These are phyloP conservation scores for Puffinus mauretanicus DNA, from an alignment of 2,113 vertebrate genomes.

Conservation along the genomic window DNA sequence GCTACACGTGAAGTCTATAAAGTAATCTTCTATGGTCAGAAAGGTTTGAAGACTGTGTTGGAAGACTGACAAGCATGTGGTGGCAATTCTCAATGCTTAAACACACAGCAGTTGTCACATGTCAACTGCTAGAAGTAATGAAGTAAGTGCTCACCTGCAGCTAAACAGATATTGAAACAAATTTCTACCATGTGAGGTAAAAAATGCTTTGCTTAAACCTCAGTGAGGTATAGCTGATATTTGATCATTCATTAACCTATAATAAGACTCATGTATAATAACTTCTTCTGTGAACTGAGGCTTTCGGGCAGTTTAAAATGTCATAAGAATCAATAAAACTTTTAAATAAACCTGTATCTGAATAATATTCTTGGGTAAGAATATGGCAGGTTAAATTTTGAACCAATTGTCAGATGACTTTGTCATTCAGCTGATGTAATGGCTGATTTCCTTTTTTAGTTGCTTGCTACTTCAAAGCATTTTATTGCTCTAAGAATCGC, in stretches of 20 bases:
- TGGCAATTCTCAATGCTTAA: background rate
- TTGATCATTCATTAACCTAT: background rate
- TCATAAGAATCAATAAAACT: background rate
- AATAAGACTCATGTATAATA: background rate
- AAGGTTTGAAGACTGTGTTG: background rate
- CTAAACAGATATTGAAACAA: background rate
- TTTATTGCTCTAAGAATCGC: background rate
- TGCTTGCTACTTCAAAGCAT: background rate
- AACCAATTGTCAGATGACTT: background rate
- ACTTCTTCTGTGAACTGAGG: background rate
- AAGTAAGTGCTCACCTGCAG: background rate
- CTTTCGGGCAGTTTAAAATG: background rate
- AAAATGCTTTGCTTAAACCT: background rate
- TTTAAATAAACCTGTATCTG: background rate
- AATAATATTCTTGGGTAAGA: background rate
- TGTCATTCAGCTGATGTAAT: background rate
- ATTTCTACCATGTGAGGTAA: background rate
- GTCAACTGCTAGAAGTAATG: background rate
- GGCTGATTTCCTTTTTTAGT: slow-evolving; percentile 13
- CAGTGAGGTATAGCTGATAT: background rate
- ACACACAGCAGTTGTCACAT: background rate
- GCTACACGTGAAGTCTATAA: background rate
- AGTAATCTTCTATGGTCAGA: background rate
- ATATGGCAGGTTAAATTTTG: background rate
- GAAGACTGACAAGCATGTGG: background rate